Evolutionary conservation across 2,888 invertebrate genomes (phyloP).

Genomic region (Fragum whitleyi): DNA sequence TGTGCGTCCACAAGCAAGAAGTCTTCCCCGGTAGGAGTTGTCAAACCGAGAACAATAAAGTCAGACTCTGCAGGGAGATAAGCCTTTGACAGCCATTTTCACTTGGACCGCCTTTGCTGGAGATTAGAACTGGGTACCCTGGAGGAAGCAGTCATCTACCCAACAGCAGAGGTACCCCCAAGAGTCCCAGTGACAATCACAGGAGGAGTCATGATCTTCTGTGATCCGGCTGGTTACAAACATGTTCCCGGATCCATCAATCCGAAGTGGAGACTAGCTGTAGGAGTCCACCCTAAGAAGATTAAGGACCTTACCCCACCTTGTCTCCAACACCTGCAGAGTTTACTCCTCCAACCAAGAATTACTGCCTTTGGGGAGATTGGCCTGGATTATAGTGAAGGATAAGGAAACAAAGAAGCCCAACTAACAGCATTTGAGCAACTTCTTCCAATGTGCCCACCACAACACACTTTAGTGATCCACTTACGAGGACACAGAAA

Average conservation of each 20-base stretch:
- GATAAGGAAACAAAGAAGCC: not conserved
- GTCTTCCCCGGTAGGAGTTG: not conserved
- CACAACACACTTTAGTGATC: conserved; percentile 6
- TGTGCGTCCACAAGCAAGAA: not conserved
- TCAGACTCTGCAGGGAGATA: not conserved
- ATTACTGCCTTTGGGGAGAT: conserved; percentile 16
- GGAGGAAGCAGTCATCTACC: not conserved
- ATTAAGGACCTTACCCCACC: not conserved
- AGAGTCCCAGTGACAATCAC: not conserved
- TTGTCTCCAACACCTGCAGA: not conserved
- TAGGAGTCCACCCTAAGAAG: conserved; percentile 21
- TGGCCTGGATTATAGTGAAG: conserved; percentile 8
- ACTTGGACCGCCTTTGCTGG: too few species aligned
- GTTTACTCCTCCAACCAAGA: conserved; percentile 2
- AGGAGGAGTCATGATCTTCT: conserved; percentile 16
- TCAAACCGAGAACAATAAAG: not conserved
- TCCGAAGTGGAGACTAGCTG: conserved; percentile 24
- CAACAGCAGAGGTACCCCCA: not conserved
- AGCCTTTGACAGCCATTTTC: conserved; percentile 31
- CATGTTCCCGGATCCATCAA: not conserved
- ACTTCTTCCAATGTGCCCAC: conserved; percentile 7
- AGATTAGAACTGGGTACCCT: not conserved
- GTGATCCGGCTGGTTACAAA: conserved; percentile 6
- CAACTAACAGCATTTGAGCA: conserved; percentile 7
- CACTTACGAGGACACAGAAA: conserved; percentile 8